Conservation (phyloP, 2,113 vertebrate genomes). For the Passer montanus region DNA sequence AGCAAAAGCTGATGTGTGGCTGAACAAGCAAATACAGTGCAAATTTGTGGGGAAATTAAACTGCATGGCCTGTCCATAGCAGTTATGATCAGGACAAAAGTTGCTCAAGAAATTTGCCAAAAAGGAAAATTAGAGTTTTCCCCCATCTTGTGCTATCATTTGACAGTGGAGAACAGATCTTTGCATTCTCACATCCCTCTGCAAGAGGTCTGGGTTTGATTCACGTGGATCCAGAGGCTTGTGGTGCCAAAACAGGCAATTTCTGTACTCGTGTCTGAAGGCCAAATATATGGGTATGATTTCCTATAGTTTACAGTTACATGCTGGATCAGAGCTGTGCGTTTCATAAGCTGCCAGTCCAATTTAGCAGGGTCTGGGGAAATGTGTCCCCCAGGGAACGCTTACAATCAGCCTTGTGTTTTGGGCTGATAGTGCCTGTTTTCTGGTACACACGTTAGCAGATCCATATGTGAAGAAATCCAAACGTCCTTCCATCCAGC, state of each 20-base stretch:
- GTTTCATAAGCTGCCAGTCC: conserved; percentile 64
- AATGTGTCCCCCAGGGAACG: conserved; percentile 37
- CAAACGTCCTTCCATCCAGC: not conserved
- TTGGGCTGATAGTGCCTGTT: conserved; percentile 12
- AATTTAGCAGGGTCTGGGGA: conserved; percentile 59
- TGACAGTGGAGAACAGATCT: not conserved
- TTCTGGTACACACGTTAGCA: conserved; percentile 21
- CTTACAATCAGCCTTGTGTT: conserved; percentile 47
- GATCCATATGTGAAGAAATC: conserved; percentile 44
- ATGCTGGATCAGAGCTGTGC: conserved; percentile 18
- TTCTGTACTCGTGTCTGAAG: conserved; percentile 38
- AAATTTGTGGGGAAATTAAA: not conserved
- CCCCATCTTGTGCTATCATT: not conserved
- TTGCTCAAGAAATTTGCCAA: not conserved
- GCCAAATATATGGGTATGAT: conserved; percentile 63
- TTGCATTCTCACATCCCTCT: not conserved
- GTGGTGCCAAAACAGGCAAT: conserved; percentile 55
- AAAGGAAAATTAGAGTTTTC: not conserved
- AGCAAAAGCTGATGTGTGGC: not conserved
- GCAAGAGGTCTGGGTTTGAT: conserved; percentile 45
- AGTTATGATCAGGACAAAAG: accelerated
- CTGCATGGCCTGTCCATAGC: not conserved
- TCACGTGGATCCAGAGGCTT: conserved; percentile 25
- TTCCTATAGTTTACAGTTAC: conserved; percentile 67
- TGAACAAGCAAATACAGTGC: not conserved